A percentile compares a stretch with the other conserved stretches of the same genome.
Evolutionary conservation across 2,888 invertebrate species (phyloP).

Genomic region (Cerastis rubricosa): DNA sequence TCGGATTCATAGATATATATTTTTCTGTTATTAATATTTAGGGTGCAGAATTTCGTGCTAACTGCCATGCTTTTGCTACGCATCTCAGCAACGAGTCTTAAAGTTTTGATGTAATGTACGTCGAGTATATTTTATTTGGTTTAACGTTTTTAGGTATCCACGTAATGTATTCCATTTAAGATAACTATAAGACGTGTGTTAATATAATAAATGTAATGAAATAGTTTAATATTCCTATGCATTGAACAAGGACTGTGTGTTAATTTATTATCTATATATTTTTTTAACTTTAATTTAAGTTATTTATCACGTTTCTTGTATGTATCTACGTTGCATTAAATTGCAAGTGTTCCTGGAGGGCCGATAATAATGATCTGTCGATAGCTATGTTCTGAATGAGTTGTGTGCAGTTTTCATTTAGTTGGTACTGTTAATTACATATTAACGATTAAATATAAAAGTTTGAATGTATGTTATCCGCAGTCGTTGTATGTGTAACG

Average conservation of each 20-base stretch:
- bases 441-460: slow-evolving; percentile 75
- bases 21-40: slow-evolving; percentile 85
- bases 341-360: slow-evolving; percentile 77
- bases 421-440: slow-evolving; percentile 74
- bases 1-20: slow-evolving; percentile 82
- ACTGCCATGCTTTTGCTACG: slow-evolving; percentile 88
- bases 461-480: slow-evolving; percentile 77
- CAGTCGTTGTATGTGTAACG: slow-evolving; percentile 74
- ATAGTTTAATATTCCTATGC: slow-evolving; percentile 85
- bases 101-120: slow-evolving; percentile 81
- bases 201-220: slow-evolving; percentile 81
- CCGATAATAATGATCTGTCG: slow-evolving; percentile 83
- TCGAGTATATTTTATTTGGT: slow-evolving; percentile 79
- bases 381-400: slow-evolving; percentile 77
- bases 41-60: slow-evolving; percentile 89
- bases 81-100: slow-evolving; percentile 86
- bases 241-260: slow-evolving; percentile 89
- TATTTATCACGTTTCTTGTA: slow-evolving; percentile 86
- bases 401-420: slow-evolving; percentile 81
- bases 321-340: slow-evolving; percentile 76
- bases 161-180: slow-evolving; percentile 89
- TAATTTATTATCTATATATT: slow-evolving; percentile 88
- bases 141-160: slow-evolving; percentile 83
- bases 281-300: slow-evolving; percentile 85
- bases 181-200: slow-evolving; percentile 87